These are phyloP conservation scores for Sphaeridia pumilis DNA, from an alignment of 2,888 invertebrate genomes.

Conservation along the genomic window DNA sequence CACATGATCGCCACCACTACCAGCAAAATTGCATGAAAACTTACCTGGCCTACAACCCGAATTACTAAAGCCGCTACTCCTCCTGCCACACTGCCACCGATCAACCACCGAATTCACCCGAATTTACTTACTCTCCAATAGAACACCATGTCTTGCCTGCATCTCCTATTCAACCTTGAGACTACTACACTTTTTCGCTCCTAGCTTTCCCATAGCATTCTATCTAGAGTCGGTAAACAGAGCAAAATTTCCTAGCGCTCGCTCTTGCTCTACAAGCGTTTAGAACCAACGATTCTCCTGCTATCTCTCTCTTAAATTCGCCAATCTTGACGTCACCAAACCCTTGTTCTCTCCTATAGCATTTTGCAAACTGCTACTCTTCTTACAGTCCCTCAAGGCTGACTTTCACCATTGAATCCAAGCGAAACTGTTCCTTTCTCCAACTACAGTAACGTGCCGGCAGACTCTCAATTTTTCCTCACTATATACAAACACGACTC, in stretches of 20 bases:
- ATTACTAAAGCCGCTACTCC: no score
- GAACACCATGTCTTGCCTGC: not conserved
- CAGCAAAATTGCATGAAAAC: no score
- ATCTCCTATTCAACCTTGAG: constrained; percentile 3
- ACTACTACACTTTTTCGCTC: not conserved
- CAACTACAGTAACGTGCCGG: not conserved
- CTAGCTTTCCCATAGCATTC: not conserved
- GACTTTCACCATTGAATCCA: not conserved
- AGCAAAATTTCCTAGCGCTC: no score
- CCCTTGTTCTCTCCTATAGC: not conserved
- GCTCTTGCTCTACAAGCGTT: no score
- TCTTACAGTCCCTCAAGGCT: no score
- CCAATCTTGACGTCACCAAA: not conserved
- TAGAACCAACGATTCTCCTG: not conserved
- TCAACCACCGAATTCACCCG: not conserved
- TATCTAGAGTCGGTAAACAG: no score
- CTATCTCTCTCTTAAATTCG: not conserved
- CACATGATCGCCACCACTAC: no score
- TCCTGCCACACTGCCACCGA: no score
- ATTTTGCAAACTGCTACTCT: no score
- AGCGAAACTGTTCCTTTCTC: not conserved
- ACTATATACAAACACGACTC: not conserved
- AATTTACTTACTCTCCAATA: not conserved
- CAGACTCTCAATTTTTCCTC: not conserved
- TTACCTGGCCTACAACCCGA: no score